Evolutionary conservation across 1,140 invertebrate species (phyloP), one percentile per base, ranked within the genome.

Genomic region (Portunus trituberculatus): DNA sequence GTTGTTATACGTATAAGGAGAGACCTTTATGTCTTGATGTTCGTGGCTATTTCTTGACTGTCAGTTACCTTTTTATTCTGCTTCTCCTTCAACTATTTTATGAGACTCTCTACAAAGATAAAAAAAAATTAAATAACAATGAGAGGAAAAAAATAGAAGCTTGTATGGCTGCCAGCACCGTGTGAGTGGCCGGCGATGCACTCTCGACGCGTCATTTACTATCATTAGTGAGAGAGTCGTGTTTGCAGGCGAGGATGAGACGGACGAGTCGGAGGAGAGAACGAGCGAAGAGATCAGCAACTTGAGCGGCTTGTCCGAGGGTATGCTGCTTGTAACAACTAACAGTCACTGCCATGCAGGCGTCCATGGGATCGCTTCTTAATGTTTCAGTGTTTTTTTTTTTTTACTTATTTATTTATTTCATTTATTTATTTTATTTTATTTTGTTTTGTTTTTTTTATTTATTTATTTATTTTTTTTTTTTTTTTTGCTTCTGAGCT

Each of bases 221-320:
- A 76, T 76, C 28, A 31, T 46, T 52, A n/a, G 89, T 91, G n/a
- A 91, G 52, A 76, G 8, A 25, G 25, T 16, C 52, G 25, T 91
- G 67, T 39, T 91, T 91, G 12, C 90, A 91, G 90, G 39, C 7
- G 29, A 39, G 29, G 59, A 76, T 10, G 90, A 76, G 90, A 76
- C 67, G 52, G 90, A 91, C 39, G 90, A 91, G 14, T 91, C 90
- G 28, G 90, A 76, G 59, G 90, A 76, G 90, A 76, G 32, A 6
- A 10, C 16, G 89, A 59, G 89, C 25, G 89, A 91, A 25, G 46
- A 32, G n/a, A 59, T 59, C 28, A 39, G 32, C 28, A 52, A 91
- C 14, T 10, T 25, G 59, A 7, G 12, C 2, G 39, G 28, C 14
- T 59, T 76, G 52, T 14, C 29, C 31, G 16, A 32, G 28, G 90